Conservation (phyloP, 1,140 invertebrate species). For the Megalonaias nervosa region DNA sequence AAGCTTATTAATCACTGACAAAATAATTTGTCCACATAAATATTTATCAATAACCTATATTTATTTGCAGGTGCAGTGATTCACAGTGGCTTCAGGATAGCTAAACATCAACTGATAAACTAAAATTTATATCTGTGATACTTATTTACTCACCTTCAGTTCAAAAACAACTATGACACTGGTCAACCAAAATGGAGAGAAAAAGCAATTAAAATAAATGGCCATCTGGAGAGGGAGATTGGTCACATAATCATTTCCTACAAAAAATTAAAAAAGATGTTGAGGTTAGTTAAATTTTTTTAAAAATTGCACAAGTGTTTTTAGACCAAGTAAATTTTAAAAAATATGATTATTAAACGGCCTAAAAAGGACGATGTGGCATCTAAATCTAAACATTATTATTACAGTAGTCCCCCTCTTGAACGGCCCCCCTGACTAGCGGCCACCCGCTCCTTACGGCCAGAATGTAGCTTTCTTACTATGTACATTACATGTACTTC, state of each 20-base stretch:
- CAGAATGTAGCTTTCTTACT: no score
- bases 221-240: constrained; percentile 87
- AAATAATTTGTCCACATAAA: no score
- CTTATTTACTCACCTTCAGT: constrained; percentile 69
- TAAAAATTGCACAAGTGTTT: neutral
- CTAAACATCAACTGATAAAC: no score
- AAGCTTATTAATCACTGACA: no score
- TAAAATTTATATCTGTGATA: no score
- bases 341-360: neutral
- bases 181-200: constrained; percentile 82
- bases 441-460: no score
- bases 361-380: neutral
- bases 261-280: constrained; percentile 37
- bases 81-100: no score
- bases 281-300: neutral
- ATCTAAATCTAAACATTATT: neutral
- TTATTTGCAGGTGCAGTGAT: no score
- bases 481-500: no score
- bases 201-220: constrained; percentile 85
- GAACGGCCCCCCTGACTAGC: no score
- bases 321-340: neutral
- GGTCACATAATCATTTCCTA: constrained; percentile 73
- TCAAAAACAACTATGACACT: constrained; percentile 78
- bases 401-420: no score
- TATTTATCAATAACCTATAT: no score